Percentiles rank a stretch among this genome's conserved stretches.
These are phyloP conservation scores for Platichthys stellatus DNA, from an alignment of 2,113 vertebrate species.

Conservation along the genomic window DNA sequence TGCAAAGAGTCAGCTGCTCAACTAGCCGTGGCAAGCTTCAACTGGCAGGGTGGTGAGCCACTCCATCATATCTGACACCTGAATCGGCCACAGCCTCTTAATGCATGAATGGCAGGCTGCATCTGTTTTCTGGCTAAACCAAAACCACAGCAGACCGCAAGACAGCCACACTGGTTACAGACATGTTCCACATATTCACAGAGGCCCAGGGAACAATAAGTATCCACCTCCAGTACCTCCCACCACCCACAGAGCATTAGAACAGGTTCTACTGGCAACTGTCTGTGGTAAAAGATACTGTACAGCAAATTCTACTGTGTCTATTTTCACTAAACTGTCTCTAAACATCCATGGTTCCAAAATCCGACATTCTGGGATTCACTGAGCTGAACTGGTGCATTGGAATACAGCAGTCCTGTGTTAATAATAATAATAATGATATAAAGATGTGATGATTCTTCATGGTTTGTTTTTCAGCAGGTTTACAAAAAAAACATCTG, in stretches of 20 bases:
- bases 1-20: constrained; percentile 51
- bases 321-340: not conserved
- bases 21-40: constrained; percentile 59
- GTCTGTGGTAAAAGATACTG: not conserved
- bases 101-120: constrained; percentile 67
- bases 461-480: too few species aligned
- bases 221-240: constrained; percentile 21
- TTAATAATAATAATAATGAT: too few species aligned
- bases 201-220: constrained; percentile 26
- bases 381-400: too few species aligned
- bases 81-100: constrained; percentile 59
- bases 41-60: constrained; percentile 56
- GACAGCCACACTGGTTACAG: constrained; percentile 46
- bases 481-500: too few species aligned
- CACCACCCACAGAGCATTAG: not conserved
- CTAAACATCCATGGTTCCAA: too few species aligned
- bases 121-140: constrained; percentile 50
- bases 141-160: constrained; percentile 52
- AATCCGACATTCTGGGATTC: too few species aligned
- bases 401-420: too few species aligned
- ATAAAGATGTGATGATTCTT: too few species aligned
- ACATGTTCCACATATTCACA: constrained; percentile 23
- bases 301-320: not conserved
- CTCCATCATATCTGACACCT: constrained; percentile 74
- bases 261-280: constrained; percentile 7